phyloP scores from a whole-genome alignment of 2,888 invertebrate species.

The Microchrysa polita region DNA sequence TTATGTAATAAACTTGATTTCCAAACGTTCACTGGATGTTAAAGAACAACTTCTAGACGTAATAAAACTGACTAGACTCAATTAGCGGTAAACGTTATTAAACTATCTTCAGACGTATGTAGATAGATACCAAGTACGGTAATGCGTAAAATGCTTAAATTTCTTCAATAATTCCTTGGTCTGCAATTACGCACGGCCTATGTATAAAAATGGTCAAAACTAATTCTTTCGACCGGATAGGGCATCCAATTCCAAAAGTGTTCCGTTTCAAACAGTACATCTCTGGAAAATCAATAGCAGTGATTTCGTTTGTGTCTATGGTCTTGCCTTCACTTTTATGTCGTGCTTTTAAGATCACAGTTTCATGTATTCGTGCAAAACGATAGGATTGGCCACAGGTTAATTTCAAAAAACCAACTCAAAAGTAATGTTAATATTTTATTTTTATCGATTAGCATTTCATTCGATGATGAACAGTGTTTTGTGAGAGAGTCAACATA shows the following conservation, averaged over 20 bases:
- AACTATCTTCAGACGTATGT: too few relatives aligned
- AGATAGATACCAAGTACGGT: too few relatives aligned
- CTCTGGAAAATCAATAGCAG: conserved; percentile 7
- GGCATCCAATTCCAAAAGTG: too few relatives aligned
- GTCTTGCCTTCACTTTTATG: background rate
- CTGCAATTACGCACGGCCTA: too few relatives aligned
- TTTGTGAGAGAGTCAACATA: too few relatives aligned
- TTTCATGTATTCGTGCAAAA: conserved; percentile 17
- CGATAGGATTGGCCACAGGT: background rate
- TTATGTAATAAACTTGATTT: background rate
- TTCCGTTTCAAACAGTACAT: background rate
- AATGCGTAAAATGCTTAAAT: too few relatives aligned
- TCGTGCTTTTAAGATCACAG: conserved; percentile 12
- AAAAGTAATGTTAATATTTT: too few relatives aligned
- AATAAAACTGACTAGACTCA: conserved; percentile 25
- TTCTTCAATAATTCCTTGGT: too few relatives aligned
- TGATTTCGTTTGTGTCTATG: background rate
- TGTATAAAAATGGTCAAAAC: too few relatives aligned
- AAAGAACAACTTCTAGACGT: background rate
- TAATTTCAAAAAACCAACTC: background rate
- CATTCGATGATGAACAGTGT: too few relatives aligned
- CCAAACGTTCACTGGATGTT: background rate
- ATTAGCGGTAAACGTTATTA: background rate
- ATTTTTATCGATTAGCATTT: too few relatives aligned
- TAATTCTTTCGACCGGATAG: too few relatives aligned